These are phyloP conservation scores for Mythimna albipuncta DNA, from an alignment of 2,888 invertebrate species.

Conservation along the genomic window DNA sequence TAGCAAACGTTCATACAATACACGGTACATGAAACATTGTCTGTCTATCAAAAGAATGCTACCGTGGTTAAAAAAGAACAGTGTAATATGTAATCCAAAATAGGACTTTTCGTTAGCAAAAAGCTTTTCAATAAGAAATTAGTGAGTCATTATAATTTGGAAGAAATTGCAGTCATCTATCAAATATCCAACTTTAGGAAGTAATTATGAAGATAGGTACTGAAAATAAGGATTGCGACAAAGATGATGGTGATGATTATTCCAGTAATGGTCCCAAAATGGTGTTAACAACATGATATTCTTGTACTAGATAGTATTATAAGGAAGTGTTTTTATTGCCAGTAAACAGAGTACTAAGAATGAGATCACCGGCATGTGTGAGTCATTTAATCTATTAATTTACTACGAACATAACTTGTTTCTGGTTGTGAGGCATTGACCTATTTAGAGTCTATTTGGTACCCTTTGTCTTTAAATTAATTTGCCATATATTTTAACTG, in stretches of 20 bases:
- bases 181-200: background rate
- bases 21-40: constrained; percentile 15
- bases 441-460: constrained; percentile 70
- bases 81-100: background rate
- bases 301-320: constrained; percentile 62
- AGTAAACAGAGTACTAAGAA: constrained; percentile 66
- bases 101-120: background rate
- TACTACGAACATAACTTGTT: constrained; percentile 70
- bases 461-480: constrained; percentile 58
- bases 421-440: constrained; percentile 78
- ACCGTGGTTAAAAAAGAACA: background rate
- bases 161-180: background rate
- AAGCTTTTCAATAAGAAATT: background rate
- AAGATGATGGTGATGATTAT: constrained; percentile 20
- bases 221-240: background rate
- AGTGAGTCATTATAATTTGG: background rate
- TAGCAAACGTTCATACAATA: constrained; percentile 24
- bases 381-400: constrained; percentile 80
- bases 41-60: background rate
- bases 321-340: constrained; percentile 70
- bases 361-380: constrained; percentile 78
- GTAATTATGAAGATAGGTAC: background rate
- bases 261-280: constrained; percentile 38
- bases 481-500: constrained; percentile 10
- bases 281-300: constrained; percentile 57